Evolutionary conservation across 1,140 invertebrate genomes (phyloP), one percentile per base, ranked within the genome.

Genomic region (Cephus cinctus): DNA sequence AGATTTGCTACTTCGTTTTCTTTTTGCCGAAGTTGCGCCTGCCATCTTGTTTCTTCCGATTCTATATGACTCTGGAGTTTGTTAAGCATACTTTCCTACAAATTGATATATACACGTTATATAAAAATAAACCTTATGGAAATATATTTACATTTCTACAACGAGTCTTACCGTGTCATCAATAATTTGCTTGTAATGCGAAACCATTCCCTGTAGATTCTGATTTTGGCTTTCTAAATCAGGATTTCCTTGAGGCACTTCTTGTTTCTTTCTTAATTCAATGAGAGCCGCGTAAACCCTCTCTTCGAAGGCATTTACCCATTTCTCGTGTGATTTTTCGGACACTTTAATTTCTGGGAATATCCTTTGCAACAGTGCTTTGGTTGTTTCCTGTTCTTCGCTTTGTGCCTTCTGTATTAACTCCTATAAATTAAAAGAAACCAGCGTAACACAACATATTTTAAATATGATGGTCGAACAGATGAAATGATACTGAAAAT

Each of bases 121-220:
- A 52, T 16, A 54, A 43, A 35, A 57, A 36, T 31, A 23, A 32
- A 35, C 14, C 20, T 21, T 35, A 12, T 53, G 18, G 31, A 34
- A 27, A 30, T 21, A 36, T 21, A 12, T 32, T 23, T 34, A 20
- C 30, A 34, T 43, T 47, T 22, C 30, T 19, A 12, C 14, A 14
- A 1, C 9, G 32, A 23, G 25, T 36, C 78, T 73, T 75, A 89
- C 87, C 55, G 87, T 89, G 59, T 89, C 86, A 35, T 83, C 80
- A 51, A 90, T 87, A 48, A 89, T 83, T 62, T 75, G 81, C 61
- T 89, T 85, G 59, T 89, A 89, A 68, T 89, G 82, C 25, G 81
- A 78, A 19, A 88, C 81, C 63, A 85, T 78, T 12, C 72, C 67
- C 57, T 87, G 82, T 47, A 89, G 69, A 52, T 82, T 80, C 61